Evolutionary conservation across 1,140 invertebrate genomes (phyloP).

Genomic region (Drosophila pandora): DNA sequence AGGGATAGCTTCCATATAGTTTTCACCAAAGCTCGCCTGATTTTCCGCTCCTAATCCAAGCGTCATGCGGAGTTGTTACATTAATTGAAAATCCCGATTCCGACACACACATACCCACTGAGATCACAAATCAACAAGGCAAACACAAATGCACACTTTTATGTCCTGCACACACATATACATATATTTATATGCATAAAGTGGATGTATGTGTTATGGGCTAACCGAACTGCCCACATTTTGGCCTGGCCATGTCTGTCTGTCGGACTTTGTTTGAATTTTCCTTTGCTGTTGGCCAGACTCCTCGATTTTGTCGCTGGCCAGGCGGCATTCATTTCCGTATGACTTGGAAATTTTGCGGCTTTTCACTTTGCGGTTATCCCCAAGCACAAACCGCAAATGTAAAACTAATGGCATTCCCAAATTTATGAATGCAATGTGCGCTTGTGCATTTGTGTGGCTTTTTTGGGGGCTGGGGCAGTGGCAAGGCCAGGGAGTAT

Average conservation of each 20-base stretch:
- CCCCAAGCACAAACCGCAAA: conserved; percentile 80
- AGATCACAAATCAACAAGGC: conserved; percentile 29
- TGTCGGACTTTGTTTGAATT: conserved; percentile 22
- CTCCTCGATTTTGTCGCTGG: conserved; percentile 58
- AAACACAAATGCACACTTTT: conserved; percentile 3
- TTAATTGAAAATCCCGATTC: conserved; percentile 73
- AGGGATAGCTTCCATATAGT: conserved; percentile 11
- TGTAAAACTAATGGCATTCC: conserved; percentile 83
- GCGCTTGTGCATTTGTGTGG: conserved; percentile 17
- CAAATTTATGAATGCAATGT: conserved; percentile 78
- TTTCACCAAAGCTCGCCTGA: conserved; percentile 8
- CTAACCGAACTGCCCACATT: conserved; percentile 49
- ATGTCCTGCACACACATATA: no score
- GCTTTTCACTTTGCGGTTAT: conserved; percentile 82
- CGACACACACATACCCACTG: conserved; percentile 7
- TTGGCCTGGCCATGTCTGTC: conserved; percentile 42
- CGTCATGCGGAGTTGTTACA: conserved; percentile 42
- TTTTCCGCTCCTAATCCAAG: conserved; percentile 32
- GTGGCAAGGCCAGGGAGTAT: background rate
- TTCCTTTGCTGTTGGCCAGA: conserved; percentile 10
- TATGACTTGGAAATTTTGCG: conserved; percentile 81
- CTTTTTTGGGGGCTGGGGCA: background rate
- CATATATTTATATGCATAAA: conserved; percentile 1
- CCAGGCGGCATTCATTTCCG: conserved; percentile 76
- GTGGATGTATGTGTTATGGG: conserved; percentile 19